Percentiles rank a stretch among this genome's conserved stretches.
phyloP scores from a whole-genome alignment of 1,140 invertebrate species.

The Mizuhopecten yessoensis region DNA sequence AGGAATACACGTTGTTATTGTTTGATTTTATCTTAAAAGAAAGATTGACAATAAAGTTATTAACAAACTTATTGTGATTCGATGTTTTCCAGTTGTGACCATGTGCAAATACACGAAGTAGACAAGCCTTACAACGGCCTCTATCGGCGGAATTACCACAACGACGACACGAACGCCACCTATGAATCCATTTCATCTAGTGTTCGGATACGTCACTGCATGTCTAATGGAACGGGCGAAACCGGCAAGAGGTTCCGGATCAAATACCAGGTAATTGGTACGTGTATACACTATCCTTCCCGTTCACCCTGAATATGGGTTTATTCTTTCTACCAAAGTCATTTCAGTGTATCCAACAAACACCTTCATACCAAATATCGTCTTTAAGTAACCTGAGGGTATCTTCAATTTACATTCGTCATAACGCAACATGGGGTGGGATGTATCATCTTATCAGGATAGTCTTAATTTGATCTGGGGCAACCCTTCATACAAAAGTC shows the following conservation, averaged over 20 bases:
- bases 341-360: background rate
- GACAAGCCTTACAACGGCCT: slow-evolving; percentile 76
- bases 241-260: slow-evolving; percentile 75
- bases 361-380: too few species aligned
- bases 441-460: too few species aligned
- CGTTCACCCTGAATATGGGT: background rate
- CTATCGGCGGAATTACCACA: slow-evolving; percentile 72
- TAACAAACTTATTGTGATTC: too few species aligned
- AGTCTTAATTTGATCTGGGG: too few species aligned
- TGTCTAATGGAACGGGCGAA: slow-evolving; percentile 66
- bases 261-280: slow-evolving; percentile 77
- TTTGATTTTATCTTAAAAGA: too few species aligned
- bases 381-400: too few species aligned
- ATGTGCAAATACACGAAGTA: slow-evolving; percentile 77
- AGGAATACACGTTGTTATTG: too few species aligned
- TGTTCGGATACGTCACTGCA: slow-evolving; percentile 76
- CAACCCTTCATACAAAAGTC: too few species aligned
- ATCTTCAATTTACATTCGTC: too few species aligned
- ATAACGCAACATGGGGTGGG: too few species aligned
- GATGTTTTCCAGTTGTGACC: slow-evolving; percentile 76
- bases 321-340: background rate
- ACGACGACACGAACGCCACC: slow-evolving; percentile 58
- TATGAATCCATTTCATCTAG: slow-evolving; percentile 77
- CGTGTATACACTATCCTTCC: slow-evolving; percentile 52
- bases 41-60: too few species aligned